Percentiles rank a stretch among this genome's conserved stretches.
Evolutionary conservation across 2,797 vertebrate species (phyloP).

Genomic region (Sebastes kiyomatsui): DNA sequence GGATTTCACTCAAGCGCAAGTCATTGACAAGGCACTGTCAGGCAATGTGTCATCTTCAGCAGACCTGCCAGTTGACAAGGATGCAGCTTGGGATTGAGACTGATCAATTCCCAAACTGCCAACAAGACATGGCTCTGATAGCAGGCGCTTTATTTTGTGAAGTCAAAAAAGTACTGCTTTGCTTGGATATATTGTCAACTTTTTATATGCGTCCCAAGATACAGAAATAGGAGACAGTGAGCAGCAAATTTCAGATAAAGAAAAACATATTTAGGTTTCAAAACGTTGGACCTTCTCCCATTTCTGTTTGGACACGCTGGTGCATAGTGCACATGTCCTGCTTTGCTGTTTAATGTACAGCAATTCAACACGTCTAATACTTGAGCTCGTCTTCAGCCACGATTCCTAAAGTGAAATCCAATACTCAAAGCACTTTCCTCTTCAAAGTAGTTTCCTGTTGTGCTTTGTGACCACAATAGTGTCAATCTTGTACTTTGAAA

Average conservation of each 20-base stretch:
- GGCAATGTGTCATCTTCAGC: conserved; percentile 74
- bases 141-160: conserved; percentile 63
- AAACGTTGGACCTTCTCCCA: conserved; percentile 45
- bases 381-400: conserved; percentile 65
- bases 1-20: conserved; percentile 72
- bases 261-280: conserved; percentile 24
- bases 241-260: conserved; percentile 13
- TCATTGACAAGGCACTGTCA: conserved; percentile 79
- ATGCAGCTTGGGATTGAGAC: conserved; percentile 71
- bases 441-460: conserved; percentile 85
- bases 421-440: conserved; percentile 79
- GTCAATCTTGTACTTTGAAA: conserved; percentile 83
- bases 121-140: conserved; percentile 66
- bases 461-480: conserved; percentile 83
- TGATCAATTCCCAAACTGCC: conserved; percentile 81
- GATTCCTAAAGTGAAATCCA: conserved; percentile 76
- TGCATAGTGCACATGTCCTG: conserved; percentile 15
- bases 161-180: conserved; percentile 49
- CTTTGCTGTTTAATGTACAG: conserved; percentile 63
- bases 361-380: conserved; percentile 66
- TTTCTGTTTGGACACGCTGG: conserved; percentile 47
- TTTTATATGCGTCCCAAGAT: conserved; percentile 57
- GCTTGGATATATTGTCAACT: conserved; percentile 65
- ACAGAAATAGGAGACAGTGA: conserved; percentile 6
- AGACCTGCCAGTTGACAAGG: conserved; percentile 76